A percentile compares a stretch with the other conserved stretches of the same genome.
phyloP scores from a whole-genome alignment of 2,113 vertebrate species.

The Pedetes capensis region DNA sequence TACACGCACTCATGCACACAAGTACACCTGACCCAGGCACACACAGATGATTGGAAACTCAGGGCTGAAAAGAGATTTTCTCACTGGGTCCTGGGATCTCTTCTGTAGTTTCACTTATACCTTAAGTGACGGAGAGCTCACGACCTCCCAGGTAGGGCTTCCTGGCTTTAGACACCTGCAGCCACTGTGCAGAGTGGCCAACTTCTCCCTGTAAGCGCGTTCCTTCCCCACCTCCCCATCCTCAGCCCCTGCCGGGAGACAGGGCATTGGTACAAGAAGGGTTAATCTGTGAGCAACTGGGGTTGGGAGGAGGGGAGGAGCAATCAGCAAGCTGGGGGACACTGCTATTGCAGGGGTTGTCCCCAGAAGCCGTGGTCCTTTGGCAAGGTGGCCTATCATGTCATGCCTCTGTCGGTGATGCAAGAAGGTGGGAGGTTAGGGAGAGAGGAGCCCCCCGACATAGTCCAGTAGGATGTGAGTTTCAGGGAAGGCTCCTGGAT shows the following conservation, averaged over 20 bases:
- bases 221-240: neutral
- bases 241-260: neutral
- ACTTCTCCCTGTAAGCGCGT: neutral
- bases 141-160: neutral
- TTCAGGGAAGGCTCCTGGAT: neutral
- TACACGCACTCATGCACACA: neutral
- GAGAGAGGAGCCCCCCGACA: neutral
- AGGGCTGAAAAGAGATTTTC: neutral
- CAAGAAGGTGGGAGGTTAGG: neutral
- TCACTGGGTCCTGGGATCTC: neutral
- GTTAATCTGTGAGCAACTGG: constrained; percentile 36
- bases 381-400: constrained; percentile 29
- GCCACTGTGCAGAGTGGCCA: neutral
- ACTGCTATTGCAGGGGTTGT: neutral
- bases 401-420: neutral
- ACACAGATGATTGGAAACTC: constrained; percentile 52
- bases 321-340: neutral
- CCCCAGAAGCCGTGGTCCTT: neutral
- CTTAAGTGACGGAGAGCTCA: neutral
- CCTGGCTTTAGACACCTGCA: neutral
- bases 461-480: neutral
- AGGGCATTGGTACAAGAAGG: neutral
- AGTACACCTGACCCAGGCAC: neutral
- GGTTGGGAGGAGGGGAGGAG: constrained; percentile 10
- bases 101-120: neutral